phyloP scores from a whole-genome alignment of 2,888 invertebrate genomes.

The Noctua fimbriata region DNA sequence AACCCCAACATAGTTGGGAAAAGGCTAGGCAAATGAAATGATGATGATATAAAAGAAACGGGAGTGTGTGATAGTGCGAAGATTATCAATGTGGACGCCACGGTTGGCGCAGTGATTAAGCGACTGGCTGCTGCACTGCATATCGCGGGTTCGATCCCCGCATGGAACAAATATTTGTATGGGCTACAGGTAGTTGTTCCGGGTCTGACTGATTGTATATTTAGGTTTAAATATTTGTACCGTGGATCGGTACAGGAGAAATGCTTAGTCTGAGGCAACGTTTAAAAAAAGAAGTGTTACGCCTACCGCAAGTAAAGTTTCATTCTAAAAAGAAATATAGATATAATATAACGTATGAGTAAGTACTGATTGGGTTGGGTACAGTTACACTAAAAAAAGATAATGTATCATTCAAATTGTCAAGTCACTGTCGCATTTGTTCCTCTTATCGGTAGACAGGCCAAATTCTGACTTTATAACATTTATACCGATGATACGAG shows the following conservation, averaged over 20 bases:
- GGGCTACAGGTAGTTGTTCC: not conserved
- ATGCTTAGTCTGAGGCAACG: not conserved
- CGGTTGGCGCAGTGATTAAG: not conserved
- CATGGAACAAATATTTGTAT: not conserved
- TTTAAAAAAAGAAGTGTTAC: not conserved
- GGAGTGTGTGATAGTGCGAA: not conserved
- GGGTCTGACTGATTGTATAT: not conserved
- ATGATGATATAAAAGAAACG: not conserved
- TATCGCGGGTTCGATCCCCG: not conserved
- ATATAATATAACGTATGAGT: accelerated
- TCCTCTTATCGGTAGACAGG: not conserved
- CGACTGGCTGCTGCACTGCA: not conserved
- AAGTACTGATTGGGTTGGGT: not conserved
- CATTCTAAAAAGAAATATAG: not conserved
- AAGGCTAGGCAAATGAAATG: no score
- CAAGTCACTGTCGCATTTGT: not conserved
- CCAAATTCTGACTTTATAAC: not conserved
- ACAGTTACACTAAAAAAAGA: not conserved
- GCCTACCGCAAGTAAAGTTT: not conserved
- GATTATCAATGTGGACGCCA: not conserved
- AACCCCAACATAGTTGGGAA: no score
- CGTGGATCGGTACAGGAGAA: not conserved
- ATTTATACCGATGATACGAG: not conserved
- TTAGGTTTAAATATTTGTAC: not conserved
- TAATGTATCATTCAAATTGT: not conserved